Base-by-base conservation (phyloP, 2,888 invertebrate species). In the Phragmatobia fuliginosa region DNA sequence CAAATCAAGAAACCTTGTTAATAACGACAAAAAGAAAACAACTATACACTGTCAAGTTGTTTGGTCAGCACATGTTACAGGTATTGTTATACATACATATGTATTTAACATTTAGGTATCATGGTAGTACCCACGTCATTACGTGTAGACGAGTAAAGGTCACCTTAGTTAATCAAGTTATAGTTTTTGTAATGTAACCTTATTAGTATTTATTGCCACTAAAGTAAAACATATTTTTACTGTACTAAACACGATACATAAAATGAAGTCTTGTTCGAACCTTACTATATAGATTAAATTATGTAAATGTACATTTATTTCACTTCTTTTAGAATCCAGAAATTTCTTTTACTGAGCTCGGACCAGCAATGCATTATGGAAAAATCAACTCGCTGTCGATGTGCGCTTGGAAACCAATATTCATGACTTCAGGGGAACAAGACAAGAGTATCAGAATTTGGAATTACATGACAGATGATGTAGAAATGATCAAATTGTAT, bases 391-490 rank as follows among this genome's bases (percentile, higher is more conserved):
- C 97, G 6, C 91, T 99, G 49, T 97, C 98, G 3, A 96, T 98
- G 78, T 99, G 99, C 86, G 96, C 97, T 1, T 98, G 99, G 97
- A 99, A 99, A 88, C 97, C 99, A 0, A 96, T 99, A 68, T 96
- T 99, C 74, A 97, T 99, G 92, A 99, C 99, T 0, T 94, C 97
- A 5, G 97, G 97, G 61, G 96, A 96, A 74, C 93, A 96, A 63
- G 99, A 99, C 89, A 96, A 98, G 79, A 98, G 98, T 52, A 96
- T 99, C 64, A 96, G 98, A 67, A 96, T 99, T 62, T 99, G 99
- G 99, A 98, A 99, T 88, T 99, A 98, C 87, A 97, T 98, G 91
- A 97, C 97, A 0, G 97, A 97, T 87, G 97, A 96, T 62, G 94
- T 98, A 66, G 97, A 98, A 83, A 91, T 98, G 86, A 96, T 96